Percentiles rank a stretch among this genome's conserved stretches.
Conservation (phyloP, 2,113 vertebrate genomes). For the Geococcyx californianus region DNA sequence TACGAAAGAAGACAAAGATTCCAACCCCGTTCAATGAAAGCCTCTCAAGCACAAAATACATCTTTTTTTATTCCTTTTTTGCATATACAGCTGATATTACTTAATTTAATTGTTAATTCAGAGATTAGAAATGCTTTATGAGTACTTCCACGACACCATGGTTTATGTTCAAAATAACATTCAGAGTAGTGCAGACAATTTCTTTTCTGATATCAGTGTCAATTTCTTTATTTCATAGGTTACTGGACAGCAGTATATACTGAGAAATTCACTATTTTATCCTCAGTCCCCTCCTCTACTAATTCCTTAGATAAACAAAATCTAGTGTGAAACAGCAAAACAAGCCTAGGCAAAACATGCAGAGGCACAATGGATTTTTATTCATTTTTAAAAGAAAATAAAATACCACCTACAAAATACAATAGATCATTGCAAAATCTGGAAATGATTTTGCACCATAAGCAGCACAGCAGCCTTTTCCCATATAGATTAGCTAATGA, state of each 20-base stretch:
- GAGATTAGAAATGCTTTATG: not conserved
- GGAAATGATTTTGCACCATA: not conserved
- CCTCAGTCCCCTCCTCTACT: not conserved
- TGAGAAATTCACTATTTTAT: not conserved
- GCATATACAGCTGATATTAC: not conserved
- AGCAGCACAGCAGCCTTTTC: not conserved
- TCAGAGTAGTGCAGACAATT: not conserved
- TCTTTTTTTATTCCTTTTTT: not conserved
- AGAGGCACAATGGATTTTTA: not conserved
- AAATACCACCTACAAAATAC: not conserved
- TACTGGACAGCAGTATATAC: not conserved
- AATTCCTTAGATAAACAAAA: not conserved
- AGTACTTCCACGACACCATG: not conserved
- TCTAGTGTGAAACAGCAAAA: not conserved
- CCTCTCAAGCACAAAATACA: not conserved
- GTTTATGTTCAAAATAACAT: not conserved
- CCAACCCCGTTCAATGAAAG: not conserved
- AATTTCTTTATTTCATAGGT: not conserved
- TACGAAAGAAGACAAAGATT: not conserved
- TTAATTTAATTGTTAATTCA: not conserved
- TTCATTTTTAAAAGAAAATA: not conserved
- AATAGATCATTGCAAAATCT: not conserved
- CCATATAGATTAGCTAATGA: slow-evolving; percentile 2
- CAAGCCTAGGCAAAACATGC: not conserved
- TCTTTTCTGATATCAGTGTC: not conserved